Base-by-base conservation (phyloP, 1,140 invertebrate species). In the Ceratosolen solmsi region DNA sequence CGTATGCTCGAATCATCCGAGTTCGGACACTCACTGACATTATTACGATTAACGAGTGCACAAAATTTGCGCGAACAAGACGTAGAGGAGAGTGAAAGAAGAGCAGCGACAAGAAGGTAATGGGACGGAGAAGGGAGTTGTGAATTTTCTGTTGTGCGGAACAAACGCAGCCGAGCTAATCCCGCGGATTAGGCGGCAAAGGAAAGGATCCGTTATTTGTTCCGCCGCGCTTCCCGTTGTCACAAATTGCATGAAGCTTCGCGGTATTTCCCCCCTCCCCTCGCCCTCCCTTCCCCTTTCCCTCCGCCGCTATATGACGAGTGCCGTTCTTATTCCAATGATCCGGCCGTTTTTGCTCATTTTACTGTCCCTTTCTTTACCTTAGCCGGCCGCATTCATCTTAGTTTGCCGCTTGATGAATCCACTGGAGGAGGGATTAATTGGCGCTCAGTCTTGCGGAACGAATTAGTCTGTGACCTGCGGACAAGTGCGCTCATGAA, bases 161-260 rank as follows among this genome's bases (percentile, higher is more conserved):
- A 27, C 38, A 70, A 70, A 79, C 60, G 75, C 63, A 30, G 30
- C 46, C 49, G 76, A 84, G 74, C 84, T 85, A 86, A 86, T 86
- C 84, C 84, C 41, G 30, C 11, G 85, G 83, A 85, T 85, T 85
- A 83, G 72, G 58, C 68, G 81, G 81, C 68, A 83, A 84, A 83
- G 63, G 36, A 46, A 33, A 41, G 22, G 30, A 38, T 36, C 36
- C 20, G 74, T 68, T 77, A 13, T 72, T 58, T 71, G 74, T 83
- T 73, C 56, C 9, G 54, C 72, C 9, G 54, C 72, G 20, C 68
- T 86, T 83, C 77, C 38, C 2, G 54, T 75, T 54, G 80, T 85
- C 84, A 82, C 82, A 84, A 85, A 84, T 80, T 82, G 83, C 73
- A 77, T 81, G 78, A 76, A 72, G 54, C 79, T 58, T 58, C 8